phyloP scores from a whole-genome alignment of 2,113 vertebrate genomes.

The Hyperopisus bebe region DNA sequence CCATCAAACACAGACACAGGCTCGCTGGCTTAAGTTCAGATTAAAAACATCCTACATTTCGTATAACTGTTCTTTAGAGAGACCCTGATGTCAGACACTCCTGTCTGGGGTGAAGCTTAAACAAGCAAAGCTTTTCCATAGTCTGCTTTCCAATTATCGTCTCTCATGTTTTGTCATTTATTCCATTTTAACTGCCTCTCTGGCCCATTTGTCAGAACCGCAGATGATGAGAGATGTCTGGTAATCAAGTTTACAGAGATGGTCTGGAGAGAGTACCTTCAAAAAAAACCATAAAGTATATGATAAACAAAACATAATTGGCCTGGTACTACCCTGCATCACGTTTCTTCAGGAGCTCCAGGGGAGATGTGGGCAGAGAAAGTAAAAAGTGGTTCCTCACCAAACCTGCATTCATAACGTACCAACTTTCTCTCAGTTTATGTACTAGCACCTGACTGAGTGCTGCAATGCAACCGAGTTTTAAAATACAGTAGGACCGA shows the following conservation, averaged over 20 bases:
- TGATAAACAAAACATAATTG: neutral
- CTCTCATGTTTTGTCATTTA: neutral
- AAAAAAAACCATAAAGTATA: neutral
- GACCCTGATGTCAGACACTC: neutral
- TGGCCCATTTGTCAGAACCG: neutral
- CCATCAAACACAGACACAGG: slow-evolving; percentile 3
- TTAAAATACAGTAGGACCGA: neutral
- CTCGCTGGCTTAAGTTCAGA: neutral
- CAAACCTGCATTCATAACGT: neutral
- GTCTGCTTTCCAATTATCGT: neutral
- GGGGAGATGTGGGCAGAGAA: neutral
- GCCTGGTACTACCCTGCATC: neutral
- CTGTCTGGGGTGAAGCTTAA: neutral
- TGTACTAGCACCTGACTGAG: neutral
- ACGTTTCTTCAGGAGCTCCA: neutral
- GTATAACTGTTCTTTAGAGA: neutral
- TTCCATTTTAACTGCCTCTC: neutral
- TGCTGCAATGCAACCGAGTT: neutral
- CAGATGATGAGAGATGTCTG: neutral
- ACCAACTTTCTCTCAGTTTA: neutral
- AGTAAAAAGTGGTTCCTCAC: neutral
- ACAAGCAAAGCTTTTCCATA: neutral
- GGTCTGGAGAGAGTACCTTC: neutral
- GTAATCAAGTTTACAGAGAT: slow-evolving; percentile 5
- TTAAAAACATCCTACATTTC: neutral